Evolutionary conservation across 2,888 invertebrate genomes (phyloP).

Genomic region (Entomobrya proxima): DNA sequence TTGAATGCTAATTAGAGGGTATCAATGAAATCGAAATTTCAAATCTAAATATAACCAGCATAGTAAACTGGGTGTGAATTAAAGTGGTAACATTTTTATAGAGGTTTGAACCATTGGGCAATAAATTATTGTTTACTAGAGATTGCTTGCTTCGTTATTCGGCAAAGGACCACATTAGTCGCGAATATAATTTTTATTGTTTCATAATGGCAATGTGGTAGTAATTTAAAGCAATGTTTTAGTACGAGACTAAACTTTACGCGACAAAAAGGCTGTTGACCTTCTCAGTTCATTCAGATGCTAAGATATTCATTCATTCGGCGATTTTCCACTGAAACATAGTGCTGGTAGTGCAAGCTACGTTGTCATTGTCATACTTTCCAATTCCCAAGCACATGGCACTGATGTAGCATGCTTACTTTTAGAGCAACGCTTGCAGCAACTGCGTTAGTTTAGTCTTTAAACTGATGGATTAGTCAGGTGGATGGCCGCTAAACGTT

Average conservation of each 20-base stretch:
- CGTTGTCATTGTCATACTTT: not conserved
- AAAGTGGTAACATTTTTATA: not conserved
- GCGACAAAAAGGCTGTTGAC: conserved; percentile 55
- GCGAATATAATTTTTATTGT: too few species aligned
- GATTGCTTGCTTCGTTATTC: not conserved
- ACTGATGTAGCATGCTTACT: not conserved
- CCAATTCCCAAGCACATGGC: conserved; percentile 2
- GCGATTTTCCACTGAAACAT: not conserved
- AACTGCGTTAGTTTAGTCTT: not conserved
- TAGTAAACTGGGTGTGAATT: not conserved
- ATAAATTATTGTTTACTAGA: not conserved
- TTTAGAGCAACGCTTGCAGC: not conserved
- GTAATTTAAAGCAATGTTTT: not conserved
- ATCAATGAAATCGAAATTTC: conserved; percentile 11
- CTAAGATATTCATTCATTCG: conserved; percentile 48
- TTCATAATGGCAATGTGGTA: not conserved
- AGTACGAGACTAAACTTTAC: too few species aligned
- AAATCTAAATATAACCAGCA: not conserved
- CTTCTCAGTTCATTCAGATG: conserved; percentile 61
- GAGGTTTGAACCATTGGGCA: not conserved
- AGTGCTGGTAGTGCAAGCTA: not conserved
- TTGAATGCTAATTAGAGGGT: not conserved
- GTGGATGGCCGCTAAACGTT: not conserved
- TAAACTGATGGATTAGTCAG: not conserved
- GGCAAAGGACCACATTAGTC: not conserved